These are phyloP conservation scores for Cuculus canorus DNA, from an alignment of 2,797 vertebrate species.

Conservation along the genomic window DNA sequence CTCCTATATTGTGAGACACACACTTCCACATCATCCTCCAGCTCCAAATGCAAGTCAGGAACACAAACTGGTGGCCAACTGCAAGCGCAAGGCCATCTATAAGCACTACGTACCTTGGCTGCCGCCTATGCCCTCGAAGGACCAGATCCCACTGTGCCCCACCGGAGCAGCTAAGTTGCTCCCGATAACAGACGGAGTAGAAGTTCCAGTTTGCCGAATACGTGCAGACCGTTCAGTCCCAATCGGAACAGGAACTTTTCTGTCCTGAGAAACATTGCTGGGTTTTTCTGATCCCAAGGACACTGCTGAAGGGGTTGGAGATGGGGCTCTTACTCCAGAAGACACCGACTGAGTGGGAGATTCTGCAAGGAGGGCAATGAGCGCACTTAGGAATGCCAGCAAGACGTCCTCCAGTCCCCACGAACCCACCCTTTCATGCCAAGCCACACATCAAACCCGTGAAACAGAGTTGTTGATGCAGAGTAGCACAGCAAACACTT, in stretches of 20 bases:
- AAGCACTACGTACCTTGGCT: slow-evolving; percentile 76
- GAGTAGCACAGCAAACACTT: neutral
- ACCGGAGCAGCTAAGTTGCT: slow-evolving; percentile 83
- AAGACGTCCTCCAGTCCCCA: neutral
- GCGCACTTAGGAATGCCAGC: neutral
- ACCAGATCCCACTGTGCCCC: slow-evolving; percentile 85
- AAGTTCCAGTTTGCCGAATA: slow-evolving; percentile 85
- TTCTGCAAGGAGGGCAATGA: slow-evolving; percentile 58
- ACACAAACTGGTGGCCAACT: neutral
- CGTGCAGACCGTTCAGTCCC: slow-evolving; percentile 85
- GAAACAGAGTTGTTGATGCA: rapidly evolving
- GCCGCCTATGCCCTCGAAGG: slow-evolving; percentile 84
- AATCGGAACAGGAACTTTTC: slow-evolving; percentile 85
- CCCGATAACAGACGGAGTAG: slow-evolving; percentile 82
- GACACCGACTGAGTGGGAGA: slow-evolving; percentile 80
- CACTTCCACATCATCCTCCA: neutral
- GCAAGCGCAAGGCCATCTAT: neutral
- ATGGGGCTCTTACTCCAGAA: slow-evolving; percentile 81
- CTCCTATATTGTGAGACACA: neutral
- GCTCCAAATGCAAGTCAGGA: neutral
- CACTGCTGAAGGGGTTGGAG: slow-evolving; percentile 81
- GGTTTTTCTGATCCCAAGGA: slow-evolving; percentile 82
- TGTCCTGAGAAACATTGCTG: slow-evolving; percentile 82
- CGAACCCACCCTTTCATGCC: rapidly evolving
- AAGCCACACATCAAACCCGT: neutral